phyloP scores from a whole-genome alignment of 2,113 vertebrate genomes.

The Petromus typicus region DNA sequence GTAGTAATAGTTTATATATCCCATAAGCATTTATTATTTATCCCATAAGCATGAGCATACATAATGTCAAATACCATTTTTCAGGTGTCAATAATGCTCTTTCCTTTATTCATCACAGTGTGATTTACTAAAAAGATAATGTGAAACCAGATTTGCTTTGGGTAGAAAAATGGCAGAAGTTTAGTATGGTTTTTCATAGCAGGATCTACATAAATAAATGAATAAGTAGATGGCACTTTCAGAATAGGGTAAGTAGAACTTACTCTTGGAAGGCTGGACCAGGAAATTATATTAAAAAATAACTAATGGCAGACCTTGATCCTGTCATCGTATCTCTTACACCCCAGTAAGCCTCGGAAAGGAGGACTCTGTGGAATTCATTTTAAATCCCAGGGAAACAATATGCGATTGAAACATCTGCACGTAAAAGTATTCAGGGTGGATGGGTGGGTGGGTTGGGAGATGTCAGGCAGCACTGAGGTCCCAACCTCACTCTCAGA shows the following conservation, averaged over 20 bases:
- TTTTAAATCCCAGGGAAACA: constrained; percentile 60
- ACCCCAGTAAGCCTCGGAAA: constrained; percentile 77
- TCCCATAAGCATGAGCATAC: background rate
- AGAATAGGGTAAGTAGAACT: constrained; percentile 19
- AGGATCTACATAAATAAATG: background rate
- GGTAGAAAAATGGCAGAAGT: background rate
- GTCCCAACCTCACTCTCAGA: constrained; percentile 4
- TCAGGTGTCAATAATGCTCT: background rate
- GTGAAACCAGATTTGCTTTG: background rate
- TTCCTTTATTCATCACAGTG: background rate
- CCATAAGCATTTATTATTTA: too few relatives aligned
- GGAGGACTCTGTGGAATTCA: constrained; percentile 70
- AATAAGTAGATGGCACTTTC: background rate
- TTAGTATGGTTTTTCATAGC: background rate
- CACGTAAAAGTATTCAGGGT: constrained; percentile 64
- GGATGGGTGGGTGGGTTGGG: background rate
- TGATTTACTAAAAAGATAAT: constrained; percentile 18
- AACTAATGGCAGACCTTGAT: constrained; percentile 77
- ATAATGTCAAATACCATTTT: background rate
- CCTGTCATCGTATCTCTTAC: constrained; percentile 78
- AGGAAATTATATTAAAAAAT: constrained; percentile 79
- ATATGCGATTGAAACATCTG: constrained; percentile 66
- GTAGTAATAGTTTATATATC: background rate
- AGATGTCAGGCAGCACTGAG: constrained; percentile 26
- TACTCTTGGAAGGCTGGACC: constrained; percentile 59